A percentile compares a stretch with the other conserved stretches of the same genome.
phyloP scores from a whole-genome alignment of 2,113 vertebrate species.

The Seriola aureovittata region DNA sequence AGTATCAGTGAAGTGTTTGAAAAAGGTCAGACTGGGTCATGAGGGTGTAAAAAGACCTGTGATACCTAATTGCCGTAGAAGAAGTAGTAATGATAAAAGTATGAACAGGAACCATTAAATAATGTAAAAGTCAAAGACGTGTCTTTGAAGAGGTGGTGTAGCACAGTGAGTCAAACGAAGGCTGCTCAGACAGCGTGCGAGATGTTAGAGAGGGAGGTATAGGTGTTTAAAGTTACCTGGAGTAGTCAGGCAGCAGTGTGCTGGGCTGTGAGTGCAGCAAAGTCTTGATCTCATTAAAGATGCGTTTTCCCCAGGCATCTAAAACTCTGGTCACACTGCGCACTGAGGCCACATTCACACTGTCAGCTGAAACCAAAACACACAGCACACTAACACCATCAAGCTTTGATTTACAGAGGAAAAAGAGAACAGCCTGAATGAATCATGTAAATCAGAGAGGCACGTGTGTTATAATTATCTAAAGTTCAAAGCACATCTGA shows the following conservation, averaged over 20 bases:
- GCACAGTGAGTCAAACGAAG: not conserved
- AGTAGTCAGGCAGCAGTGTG: conserved; percentile 84
- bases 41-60: too few relatives aligned
- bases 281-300: conserved; percentile 86
- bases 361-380: conserved; percentile 78
- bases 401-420: conserved; percentile 13
- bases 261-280: conserved; percentile 85
- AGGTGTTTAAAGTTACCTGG: conserved; percentile 75
- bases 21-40: too few relatives aligned
- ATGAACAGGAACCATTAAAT: not conserved
- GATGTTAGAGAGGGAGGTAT: not conserved
- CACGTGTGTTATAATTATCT: conserved; percentile 8
- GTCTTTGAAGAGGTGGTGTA: not conserved
- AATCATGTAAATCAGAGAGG: conserved; percentile 6
- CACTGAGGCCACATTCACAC: conserved; percentile 83
- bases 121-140: not conserved
- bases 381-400: not conserved
- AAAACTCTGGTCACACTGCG: conserved; percentile 85
- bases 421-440: not conserved
- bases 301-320: conserved; percentile 86
- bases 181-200: conserved; percentile 4
- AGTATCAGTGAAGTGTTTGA: too few relatives aligned
- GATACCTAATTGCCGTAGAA: not conserved
- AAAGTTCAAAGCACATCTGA: not conserved
- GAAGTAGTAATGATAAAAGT: not conserved